phyloP scores from a whole-genome alignment of 1,140 invertebrate genomes.

The Eurosta solidaginis region DNA sequence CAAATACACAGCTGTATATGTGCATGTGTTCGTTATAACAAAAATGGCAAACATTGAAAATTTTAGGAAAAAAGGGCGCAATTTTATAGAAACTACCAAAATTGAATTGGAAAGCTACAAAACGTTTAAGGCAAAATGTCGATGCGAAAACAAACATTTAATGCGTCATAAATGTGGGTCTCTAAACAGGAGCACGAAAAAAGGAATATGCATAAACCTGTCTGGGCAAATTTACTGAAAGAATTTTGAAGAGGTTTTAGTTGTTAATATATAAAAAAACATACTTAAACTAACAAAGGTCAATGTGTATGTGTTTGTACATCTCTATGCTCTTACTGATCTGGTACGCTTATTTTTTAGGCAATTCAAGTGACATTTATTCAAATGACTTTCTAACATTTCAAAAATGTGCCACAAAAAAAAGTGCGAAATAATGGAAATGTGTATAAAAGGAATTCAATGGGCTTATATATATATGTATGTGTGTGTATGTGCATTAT shows the following conservation, averaged over 20 bases:
- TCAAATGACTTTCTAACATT: conserved; percentile 22
- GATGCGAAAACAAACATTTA: not conserved
- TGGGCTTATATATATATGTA: not conserved
- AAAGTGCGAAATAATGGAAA: conserved; percentile 26
- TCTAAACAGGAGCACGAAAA: not conserved
- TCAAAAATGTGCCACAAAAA: not conserved
- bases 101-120: not conserved
- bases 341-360: not conserved
- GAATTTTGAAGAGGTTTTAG: not conserved
- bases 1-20: no score
- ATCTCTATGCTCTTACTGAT: not conserved
- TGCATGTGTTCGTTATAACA: no score
- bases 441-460: not conserved
- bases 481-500: not conserved
- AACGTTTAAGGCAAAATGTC: not conserved
- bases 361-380: conserved; percentile 6
- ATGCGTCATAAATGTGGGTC: not conserved
- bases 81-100: not conserved
- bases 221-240: not conserved
- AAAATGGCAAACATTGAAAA: not conserved
- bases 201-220: conserved; percentile 2
- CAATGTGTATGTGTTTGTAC: not conserved
- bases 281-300: not conserved
- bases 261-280: not conserved
- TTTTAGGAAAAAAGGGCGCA: not conserved